A percentile compares a stretch with the other conserved stretches of the same genome.
These are phyloP conservation scores for Macropus fuliginosus DNA, from an alignment of 2,797 vertebrate species.

Conservation along the genomic window DNA sequence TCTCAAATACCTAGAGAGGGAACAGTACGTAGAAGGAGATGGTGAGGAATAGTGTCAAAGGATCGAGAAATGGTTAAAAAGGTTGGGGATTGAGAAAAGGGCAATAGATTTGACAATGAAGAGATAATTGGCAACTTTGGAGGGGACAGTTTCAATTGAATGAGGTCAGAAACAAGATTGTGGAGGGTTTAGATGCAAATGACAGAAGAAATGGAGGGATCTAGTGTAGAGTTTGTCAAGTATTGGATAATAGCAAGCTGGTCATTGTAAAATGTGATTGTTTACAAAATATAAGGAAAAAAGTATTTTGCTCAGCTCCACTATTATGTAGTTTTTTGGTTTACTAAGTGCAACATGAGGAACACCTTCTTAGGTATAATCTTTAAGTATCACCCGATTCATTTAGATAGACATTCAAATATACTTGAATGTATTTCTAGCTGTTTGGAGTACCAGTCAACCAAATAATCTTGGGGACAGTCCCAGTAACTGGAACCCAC, in stretches of 20 bases:
- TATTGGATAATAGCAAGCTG: neutral
- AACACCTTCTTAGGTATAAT: neutral
- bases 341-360: neutral
- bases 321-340: neutral
- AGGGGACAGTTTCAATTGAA: neutral
- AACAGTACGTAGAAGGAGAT: neutral
- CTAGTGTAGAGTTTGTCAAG: neutral
- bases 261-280: neutral
- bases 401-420: neutral
- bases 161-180: neutral
- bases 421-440: neutral
- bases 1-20: neutral
- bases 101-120: neutral
- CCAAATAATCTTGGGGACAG: neutral
- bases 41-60: neutral
- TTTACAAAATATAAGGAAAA: neutral
- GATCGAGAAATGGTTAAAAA: neutral
- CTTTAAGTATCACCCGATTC: neutral
- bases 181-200: neutral
- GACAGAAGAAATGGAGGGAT: neutral
- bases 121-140: neutral
- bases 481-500: neutral
- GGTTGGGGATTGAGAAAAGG: neutral
- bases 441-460: neutral
- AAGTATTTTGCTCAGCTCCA: neutral